Conservation (phyloP, 1,140 invertebrate genomes). For the Meloidogyne chitwoodi region DNA sequence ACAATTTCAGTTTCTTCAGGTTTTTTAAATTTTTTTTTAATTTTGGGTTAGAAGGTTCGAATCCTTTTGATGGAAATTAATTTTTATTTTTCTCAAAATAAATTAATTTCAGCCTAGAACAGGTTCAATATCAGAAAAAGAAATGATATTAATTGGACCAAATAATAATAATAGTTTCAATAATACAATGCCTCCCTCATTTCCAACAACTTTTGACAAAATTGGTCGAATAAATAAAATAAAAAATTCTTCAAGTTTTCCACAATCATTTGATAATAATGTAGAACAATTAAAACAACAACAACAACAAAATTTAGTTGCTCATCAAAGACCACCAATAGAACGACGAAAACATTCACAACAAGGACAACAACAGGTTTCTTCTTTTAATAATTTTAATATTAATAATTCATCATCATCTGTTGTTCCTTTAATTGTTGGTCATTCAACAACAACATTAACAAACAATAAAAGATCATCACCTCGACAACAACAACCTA, state of each 20-base stretch:
- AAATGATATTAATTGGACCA: neutral
- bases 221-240: neutral
- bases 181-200: neutral
- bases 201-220: neutral
- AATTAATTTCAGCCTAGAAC: neutral
- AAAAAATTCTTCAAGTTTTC: neutral
- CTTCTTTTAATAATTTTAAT: neutral
- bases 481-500: neutral
- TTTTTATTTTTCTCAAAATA: neutral
- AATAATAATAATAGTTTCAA: neutral
- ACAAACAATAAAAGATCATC: neutral
- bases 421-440: neutral
- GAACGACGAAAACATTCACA: neutral
- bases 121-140: neutral
- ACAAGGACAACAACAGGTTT: neutral
- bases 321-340: neutral
- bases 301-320: too few species aligned
- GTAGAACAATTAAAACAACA: neutral
- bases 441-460: neutral
- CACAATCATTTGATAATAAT: neutral
- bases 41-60: neutral
- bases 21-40: neutral
- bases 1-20: constrained; percentile 12
- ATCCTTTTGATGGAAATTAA: too few species aligned
- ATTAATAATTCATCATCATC: neutral